Base-by-base conservation (phyloP, 2,113 vertebrate genomes). In the Gallinago jamesoni region DNA sequence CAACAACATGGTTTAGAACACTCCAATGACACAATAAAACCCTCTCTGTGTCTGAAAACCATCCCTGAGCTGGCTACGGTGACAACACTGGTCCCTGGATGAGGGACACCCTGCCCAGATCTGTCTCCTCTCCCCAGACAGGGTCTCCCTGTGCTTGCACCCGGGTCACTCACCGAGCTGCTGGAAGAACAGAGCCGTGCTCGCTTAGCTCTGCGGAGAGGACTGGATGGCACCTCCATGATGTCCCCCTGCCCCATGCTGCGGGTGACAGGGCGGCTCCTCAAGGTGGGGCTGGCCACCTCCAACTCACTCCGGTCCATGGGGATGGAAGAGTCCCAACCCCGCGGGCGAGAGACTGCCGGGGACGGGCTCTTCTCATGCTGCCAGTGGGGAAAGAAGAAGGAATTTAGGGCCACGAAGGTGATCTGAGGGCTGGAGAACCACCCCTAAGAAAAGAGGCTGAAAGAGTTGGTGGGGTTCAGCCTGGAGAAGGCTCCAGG, bases 261-360 rank as follows among this genome's bases (percentile, higher is more conserved):
- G 16, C 99, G 99, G 12, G 98, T 99, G 35, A 99, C 94, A 0
- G 99, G 98, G n/a, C 99, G 99, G 87, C 95, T 99, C 74, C 98
- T 97, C 27, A 91, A 64, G 8, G 95, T 52, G 3, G 98, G 98
- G 93, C 98, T 98, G 22, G 77, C 72, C 4, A 91, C 86, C 12
- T 99, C 99, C 16, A 43, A 3, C 12, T 98, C 98, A 0, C 68
- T 18, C 7, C 97, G 70, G 5, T 99, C 99, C 22, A 81, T 74
- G 9, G 98, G 98, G 89, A 96, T 97, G 23, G 98, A 98, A 8
- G 98, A 98, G 68, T 99, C 99, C 97, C 98, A 98, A 77, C 97
- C 98, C 55, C 98, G 98, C 0, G 98, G 93, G 14, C 99, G 98
- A 64, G 97, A 92, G 45, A 95, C 20, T 2, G 97, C 92, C 0